phyloP scores from a whole-genome alignment of 2,888 invertebrate genomes.

The Eumerus sabulonum region DNA sequence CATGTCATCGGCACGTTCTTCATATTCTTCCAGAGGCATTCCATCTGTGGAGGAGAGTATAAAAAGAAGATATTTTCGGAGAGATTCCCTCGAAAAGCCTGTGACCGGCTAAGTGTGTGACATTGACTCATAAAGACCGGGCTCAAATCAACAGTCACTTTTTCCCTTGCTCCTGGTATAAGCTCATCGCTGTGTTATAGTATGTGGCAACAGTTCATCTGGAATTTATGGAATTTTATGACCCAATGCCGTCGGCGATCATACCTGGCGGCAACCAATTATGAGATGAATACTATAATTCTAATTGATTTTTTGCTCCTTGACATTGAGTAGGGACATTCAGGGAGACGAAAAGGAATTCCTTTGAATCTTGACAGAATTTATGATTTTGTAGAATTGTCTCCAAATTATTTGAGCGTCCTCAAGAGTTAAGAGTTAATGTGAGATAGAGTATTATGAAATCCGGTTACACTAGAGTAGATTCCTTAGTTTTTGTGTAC shows the following conservation, averaged over 20 bases:
- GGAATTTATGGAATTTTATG: constrained; percentile 65
- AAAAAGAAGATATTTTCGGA: not conserved
- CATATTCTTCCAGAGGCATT: no score
- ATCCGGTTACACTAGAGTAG: constrained; percentile 43
- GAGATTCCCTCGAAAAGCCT: constrained; percentile 43
- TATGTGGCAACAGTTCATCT: constrained; percentile 24
- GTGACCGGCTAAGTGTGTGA: constrained; percentile 18
- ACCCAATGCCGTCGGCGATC: constrained; percentile 12
- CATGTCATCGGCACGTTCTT: constrained; percentile 49
- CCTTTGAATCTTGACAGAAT: constrained; percentile 26
- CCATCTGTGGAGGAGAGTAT: not conserved
- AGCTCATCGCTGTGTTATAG: no score
- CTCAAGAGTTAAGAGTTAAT: constrained; percentile 25
- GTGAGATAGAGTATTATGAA: constrained; percentile 51
- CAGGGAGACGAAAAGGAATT: not conserved
- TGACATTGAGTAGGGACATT: not conserved
- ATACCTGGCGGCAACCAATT: constrained; percentile 45
- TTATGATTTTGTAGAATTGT: constrained; percentile 20
- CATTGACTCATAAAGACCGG: constrained; percentile 51
- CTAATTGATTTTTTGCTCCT: constrained; percentile 43
- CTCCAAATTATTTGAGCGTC: constrained; percentile 18
- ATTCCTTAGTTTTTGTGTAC: not conserved
- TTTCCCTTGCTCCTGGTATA: not conserved
- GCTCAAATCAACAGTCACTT: constrained; percentile 39
- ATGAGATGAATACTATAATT: constrained; percentile 50